Base-by-base conservation (phyloP, 1,140 invertebrate genomes). In the Lordiphosa mommai region DNA sequence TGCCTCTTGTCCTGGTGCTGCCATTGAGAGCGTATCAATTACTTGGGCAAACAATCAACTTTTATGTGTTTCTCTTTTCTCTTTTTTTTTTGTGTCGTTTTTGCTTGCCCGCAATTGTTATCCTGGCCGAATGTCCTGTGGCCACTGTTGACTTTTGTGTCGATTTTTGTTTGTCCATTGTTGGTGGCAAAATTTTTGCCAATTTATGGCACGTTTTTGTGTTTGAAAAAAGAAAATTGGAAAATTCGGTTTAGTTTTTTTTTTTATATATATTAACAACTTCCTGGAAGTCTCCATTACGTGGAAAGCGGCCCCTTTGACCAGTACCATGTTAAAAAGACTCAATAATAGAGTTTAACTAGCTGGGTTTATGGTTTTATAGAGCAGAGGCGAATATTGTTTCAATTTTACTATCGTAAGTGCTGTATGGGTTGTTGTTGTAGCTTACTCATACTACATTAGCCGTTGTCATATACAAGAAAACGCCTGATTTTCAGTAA, bases 21-120 rank as follows among this genome's bases (percentile, higher is more conserved):
- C 41, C 51, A 58, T 74, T 71, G 58, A 82, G 76, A 82, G 76
- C 77, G 71, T 84, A 84, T 82, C 77, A 82, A 84, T 84, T 84
- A 84, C 77, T 84, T 77, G 52, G 72, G 32, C 77, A 82, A 82
- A 82, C 77, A 82, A 82, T 77, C 67, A 52, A 61, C 46, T 66
- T 65, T 67, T 53, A 14, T 49, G 12, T 61, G 10, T 43, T 41
- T 50, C 36, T 36, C 43, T 30, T 43, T 60, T 53, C 8, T 10
- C 32, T 37, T 61, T 50, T 27, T 30, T 17, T 27, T 40, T 30
- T 40, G 13, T 20, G 13, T 14, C 33, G 36, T 38, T 61, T 52
- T 63, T 33, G 40, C 23, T 37, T 13, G 12, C 34, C 56, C 46
- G 14, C 53, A 63, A 67, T 79, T 68, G 51, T 63, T 77, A 53